Conservation (phyloP, 37 sponge, comb jelly and placozoan genomes). For the Geodia barretti region DNA sequence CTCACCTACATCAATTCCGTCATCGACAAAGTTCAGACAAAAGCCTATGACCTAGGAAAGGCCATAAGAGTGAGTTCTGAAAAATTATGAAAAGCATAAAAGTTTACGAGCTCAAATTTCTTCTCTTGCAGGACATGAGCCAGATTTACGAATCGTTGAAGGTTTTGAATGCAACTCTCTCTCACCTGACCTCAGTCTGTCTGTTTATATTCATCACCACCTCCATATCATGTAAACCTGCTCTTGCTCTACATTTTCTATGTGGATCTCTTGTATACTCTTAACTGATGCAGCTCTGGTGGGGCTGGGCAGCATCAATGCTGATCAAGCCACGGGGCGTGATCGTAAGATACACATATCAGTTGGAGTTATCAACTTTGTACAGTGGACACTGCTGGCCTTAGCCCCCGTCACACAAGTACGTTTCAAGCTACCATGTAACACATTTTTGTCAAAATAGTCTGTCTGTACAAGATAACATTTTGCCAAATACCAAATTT, state of each 20-base stretch:
- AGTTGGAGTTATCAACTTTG: constrained; percentile 45
- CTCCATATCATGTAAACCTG: constrained; percentile 52
- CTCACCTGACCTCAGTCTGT: constrained; percentile 39
- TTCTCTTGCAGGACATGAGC: constrained; percentile 28
- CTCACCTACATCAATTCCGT: constrained; percentile 48
- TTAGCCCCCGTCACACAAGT: constrained; percentile 64
- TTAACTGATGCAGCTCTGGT: constrained; percentile 31
- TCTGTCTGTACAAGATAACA: too few species aligned
- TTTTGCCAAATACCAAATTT: too few species aligned
- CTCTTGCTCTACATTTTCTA: too few species aligned
- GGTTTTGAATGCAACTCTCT: constrained; percentile 55
- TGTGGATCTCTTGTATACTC: too few species aligned
- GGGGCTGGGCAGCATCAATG: not conserved
- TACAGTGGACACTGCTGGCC: constrained; percentile 59
- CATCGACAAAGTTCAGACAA: constrained; percentile 49
- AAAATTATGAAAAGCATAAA: not conserved
- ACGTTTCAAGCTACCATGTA: too few species aligned
- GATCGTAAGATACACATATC: not conserved
- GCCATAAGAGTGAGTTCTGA: constrained; percentile 46
- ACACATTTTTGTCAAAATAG: too few species aligned
- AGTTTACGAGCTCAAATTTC: too few species aligned
- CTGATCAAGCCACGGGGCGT: not conserved
- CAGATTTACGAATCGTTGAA: constrained; percentile 36
- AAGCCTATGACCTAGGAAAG: constrained; percentile 45
- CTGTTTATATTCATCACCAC: constrained; percentile 55